These are phyloP conservation scores for Emydocephalus ijimae DNA, from an alignment of 2,113 vertebrate genomes.

Conservation along the genomic window DNA sequence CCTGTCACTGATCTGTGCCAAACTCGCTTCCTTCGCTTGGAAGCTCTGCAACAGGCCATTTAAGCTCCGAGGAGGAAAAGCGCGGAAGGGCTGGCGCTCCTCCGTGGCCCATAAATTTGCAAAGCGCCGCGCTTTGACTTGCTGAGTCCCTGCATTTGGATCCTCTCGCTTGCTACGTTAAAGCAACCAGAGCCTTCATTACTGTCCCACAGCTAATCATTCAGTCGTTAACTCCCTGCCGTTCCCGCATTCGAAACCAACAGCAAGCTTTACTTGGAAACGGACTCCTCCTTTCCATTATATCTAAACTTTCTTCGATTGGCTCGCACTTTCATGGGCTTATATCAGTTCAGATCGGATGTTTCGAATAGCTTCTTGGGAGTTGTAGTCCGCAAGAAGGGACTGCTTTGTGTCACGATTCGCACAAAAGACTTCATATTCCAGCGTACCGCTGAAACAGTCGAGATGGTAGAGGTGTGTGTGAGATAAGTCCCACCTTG, in stretches of 20 bases:
- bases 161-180: neutral
- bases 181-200: neutral
- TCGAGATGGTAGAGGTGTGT: neutral
- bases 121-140: neutral
- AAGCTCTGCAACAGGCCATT: neutral
- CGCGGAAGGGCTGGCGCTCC: neutral
- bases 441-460: neutral
- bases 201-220: neutral
- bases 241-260: neutral
- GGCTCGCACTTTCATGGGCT: neutral
- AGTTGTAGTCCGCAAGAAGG: neutral
- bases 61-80: neutral
- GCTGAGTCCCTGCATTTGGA: neutral
- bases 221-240: neutral
- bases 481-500: neutral
- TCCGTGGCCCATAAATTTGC: neutral
- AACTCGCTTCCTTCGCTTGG: neutral
- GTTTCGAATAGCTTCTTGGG: neutral
- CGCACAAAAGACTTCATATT: neutral
- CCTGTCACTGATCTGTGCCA: neutral
- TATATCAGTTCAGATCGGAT: constrained; percentile 10
- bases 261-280: neutral
- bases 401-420: accelerated
- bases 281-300: neutral
- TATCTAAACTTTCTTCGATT: neutral